phyloP scores from a whole-genome alignment of 2,888 invertebrate species.

The Ectobius pallidus region DNA sequence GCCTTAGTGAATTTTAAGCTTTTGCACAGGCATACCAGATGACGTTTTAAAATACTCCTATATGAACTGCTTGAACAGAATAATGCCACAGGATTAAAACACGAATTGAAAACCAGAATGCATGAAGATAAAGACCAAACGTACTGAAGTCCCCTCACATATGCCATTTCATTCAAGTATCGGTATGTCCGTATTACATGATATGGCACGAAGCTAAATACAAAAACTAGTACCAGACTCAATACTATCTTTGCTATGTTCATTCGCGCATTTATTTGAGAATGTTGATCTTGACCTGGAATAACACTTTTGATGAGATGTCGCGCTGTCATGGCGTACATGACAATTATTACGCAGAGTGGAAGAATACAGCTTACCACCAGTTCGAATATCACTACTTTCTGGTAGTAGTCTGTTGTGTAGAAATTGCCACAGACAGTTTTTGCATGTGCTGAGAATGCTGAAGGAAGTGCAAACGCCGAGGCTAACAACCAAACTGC shows the following conservation, averaged over 20 bases:
- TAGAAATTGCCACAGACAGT: not conserved
- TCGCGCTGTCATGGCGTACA: not conserved
- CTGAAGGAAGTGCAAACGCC: not conserved
- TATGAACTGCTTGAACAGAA: not conserved
- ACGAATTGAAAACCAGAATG: not conserved
- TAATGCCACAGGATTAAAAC: constrained; percentile 4
- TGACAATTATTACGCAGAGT: not conserved
- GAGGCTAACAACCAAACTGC: not conserved
- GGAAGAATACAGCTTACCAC: not conserved
- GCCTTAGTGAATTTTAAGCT: too few species aligned
- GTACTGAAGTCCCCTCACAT: not conserved
- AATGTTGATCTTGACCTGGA: not conserved
- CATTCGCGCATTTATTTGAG: not conserved
- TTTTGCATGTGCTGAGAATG: not conserved
- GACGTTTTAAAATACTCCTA: not conserved
- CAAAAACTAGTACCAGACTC: not conserved
- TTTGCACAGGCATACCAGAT: not conserved
- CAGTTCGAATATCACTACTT: not conserved
- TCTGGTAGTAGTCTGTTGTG: not conserved
- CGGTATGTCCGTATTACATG: not conserved
- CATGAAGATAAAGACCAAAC: not conserved
- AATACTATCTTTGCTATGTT: not conserved
- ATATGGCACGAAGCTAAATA: not conserved
- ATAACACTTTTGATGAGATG: not conserved
- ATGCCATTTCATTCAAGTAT: too few species aligned